A percentile compares a stretch with the other conserved stretches of the same genome.
Conservation (phyloP, 2,113 vertebrate genomes). For the Mesembrinibis cayennensis region DNA sequence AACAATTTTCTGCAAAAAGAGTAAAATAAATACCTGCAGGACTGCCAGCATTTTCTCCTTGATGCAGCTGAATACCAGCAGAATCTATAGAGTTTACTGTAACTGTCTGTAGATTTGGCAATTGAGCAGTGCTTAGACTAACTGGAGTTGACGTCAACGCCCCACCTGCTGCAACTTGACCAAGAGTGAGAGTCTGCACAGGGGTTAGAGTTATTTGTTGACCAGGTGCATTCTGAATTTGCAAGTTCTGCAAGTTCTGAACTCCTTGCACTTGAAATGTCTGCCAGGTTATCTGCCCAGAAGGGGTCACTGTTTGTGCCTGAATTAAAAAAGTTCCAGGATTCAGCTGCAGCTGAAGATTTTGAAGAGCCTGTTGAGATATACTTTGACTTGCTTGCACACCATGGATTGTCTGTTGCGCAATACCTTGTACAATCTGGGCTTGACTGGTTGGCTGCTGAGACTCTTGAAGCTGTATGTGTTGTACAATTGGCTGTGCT, state of each 20-base stretch:
- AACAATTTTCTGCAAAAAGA: constrained; percentile 9
- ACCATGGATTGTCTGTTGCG: constrained; percentile 85
- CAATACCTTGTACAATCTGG: constrained; percentile 91
- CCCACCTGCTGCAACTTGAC: constrained; percentile 87
- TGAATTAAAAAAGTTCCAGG: constrained; percentile 98
- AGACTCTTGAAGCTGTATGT: constrained; percentile 93
- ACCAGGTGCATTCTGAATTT: constrained; percentile 91
- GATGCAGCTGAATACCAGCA: constrained; percentile 85
- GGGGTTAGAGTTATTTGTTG: constrained; percentile 98
- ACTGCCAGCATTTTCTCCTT: constrained; percentile 87
- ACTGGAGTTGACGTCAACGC: constrained; percentile 84
- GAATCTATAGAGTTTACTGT: constrained; percentile 94
- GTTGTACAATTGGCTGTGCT: constrained; percentile 86
- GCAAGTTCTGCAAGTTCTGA: constrained; percentile 97
- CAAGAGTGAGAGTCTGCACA: constrained; percentile 95
- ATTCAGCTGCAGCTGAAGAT: constrained; percentile 95
- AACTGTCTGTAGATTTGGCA: constrained; percentile 97
- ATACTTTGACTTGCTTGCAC: constrained; percentile 84
- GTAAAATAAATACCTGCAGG: constrained; percentile 84
- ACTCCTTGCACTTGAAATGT: constrained; percentile 99
- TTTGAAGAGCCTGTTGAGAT: constrained; percentile 88
- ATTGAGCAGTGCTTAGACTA: constrained; percentile 90
- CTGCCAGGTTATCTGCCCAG: constrained; percentile 99
- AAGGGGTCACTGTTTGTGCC: constrained; percentile 96
- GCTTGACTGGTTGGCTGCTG: constrained; percentile 89